Evolutionary conservation across 2,888 invertebrate genomes (phyloP).

Genomic region (Venusia cambrica): DNA sequence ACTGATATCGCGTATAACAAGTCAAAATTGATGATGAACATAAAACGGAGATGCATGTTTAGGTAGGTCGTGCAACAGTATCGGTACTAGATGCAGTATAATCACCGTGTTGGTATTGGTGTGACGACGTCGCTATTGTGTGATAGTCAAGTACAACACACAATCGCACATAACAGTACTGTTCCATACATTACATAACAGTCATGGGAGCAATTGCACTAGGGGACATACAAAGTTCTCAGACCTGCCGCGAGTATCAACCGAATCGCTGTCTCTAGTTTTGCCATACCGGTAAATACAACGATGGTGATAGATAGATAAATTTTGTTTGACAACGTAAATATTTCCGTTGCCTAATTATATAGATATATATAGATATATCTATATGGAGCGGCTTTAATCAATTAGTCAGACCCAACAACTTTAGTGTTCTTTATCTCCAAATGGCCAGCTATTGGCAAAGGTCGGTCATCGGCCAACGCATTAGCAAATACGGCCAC

Average conservation of each 20-base stretch:
- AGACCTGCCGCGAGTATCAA: conserved; percentile 49
- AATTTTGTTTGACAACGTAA: conserved; percentile 5
- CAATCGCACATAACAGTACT: conserved; percentile 57
- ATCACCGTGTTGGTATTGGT: conserved; percentile 50
- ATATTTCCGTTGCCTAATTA: conserved; percentile 11
- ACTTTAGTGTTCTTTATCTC: conserved; percentile 22
- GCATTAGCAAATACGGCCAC: conserved; percentile 12
- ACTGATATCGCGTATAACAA: too few species aligned
- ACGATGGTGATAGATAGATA: conserved; percentile 31
- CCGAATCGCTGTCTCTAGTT: conserved; percentile 44
- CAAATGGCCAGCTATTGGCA: conserved; percentile 13
- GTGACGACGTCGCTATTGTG: too few species aligned
- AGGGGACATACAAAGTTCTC: conserved; percentile 60
- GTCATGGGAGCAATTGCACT: conserved; percentile 64
- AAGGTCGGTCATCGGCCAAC: conserved; percentile 24
- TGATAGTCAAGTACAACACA: too few species aligned
- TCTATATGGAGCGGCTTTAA: conserved; percentile 14
- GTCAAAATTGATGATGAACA: too few species aligned
- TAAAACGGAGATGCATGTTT: too few species aligned
- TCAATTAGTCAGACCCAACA: conserved; percentile 14
- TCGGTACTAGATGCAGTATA: too few species aligned
- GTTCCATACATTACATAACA: conserved; percentile 57
- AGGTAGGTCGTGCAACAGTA: too few species aligned
- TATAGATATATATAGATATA: conserved; percentile 13
- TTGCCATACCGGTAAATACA: conserved; percentile 56